Evolutionary conservation across 1,140 invertebrate genomes (phyloP), one percentile per base, ranked within the genome.

Genomic region (Anastrepha obliqua): DNA sequence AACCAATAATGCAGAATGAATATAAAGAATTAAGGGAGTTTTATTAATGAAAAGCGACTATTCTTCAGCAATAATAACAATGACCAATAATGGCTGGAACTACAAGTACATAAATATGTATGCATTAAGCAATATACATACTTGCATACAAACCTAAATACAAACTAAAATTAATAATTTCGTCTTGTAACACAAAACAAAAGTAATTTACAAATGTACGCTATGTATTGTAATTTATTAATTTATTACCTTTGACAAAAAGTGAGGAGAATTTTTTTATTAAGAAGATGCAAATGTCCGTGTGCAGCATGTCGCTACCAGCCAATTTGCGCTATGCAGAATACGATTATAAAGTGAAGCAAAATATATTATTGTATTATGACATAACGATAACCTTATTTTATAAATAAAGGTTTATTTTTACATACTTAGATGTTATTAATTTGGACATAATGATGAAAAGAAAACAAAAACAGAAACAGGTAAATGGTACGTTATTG

Each of bases 321-420:
- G 47, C 44, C 44, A 29, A 81, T 55, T 81, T 55, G 74, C 85
- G 86, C 88, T 88, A 86, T 88, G 62, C 70, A 65, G 62, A 88
- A 81, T 86, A 67, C 86, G 86, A 86, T 88, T 58, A 87, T 59
- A 74, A 85, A 81, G 42, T 17, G 42, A 58, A 85, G 60, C 60
- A 51, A 47, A 81, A 44, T 55, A 55, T 81, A 81, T 81, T 81
- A 81, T 81, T 81, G 74, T 51, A 81, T 39, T 81, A 81, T 81
- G 74, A 81, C 55, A 81, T 85, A 65, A 86, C 60, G 74, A 65
- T 78, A 89, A 90, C 90, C 90, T 90, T 90, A 90, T 90, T 90
- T 90, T 90, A 90, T 90, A 90, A 90, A 90, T 90, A 90, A 90
- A 90, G 90, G 90, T 90, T 90, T 89, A 85, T 62, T 58, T 78